A percentile compares a stretch with the other conserved stretches of the same genome.
Conservation (phyloP, 2,797 vertebrate genomes). For the Squalus acanthias region DNA sequence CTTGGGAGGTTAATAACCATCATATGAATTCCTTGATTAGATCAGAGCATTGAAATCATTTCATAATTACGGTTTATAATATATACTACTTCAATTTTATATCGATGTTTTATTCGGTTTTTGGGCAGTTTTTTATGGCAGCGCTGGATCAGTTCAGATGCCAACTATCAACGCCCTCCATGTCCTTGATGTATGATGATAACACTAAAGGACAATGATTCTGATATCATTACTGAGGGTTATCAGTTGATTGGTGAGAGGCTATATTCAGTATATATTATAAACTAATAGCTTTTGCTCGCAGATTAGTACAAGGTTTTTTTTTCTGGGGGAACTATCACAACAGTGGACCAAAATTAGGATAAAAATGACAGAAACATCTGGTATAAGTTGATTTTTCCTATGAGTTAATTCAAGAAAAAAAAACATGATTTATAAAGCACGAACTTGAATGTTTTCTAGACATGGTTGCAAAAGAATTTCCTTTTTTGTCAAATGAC, state of each 20-base stretch:
- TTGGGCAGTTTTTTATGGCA: background rate
- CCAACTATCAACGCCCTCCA: background rate
- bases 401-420: background rate
- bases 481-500: constrained; percentile 15
- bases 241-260: constrained; percentile 11
- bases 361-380: background rate
- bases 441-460: background rate
- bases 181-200: constrained; percentile 18
- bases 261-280: background rate
- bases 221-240: background rate
- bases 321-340: background rate
- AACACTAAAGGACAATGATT: constrained; percentile 9
- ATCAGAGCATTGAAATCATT: constrained; percentile 24
- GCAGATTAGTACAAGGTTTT: background rate
- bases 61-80: constrained; percentile 30
- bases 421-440: background rate
- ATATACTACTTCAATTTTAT: constrained; percentile 25
- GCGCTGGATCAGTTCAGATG: background rate
- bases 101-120: background rate
- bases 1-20: constrained; percentile 31
- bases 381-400: background rate
- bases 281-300: background rate
- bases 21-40: constrained; percentile 18
- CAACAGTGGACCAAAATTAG: background rate
- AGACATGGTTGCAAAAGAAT: background rate